Percentiles rank a stretch among this genome's conserved stretches.
phyloP scores from a whole-genome alignment of 2,888 invertebrate species.

The Noctua janthina region DNA sequence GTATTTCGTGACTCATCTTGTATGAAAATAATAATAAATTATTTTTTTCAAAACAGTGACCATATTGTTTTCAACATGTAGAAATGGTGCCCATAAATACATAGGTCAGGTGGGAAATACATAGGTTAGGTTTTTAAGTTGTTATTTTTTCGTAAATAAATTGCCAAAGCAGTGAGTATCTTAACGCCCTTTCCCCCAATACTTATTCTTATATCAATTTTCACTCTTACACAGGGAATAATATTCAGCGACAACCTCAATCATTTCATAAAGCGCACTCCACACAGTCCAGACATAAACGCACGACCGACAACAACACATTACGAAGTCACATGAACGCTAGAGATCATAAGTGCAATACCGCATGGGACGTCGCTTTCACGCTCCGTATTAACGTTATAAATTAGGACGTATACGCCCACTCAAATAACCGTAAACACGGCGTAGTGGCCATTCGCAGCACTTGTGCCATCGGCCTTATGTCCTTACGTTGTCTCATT shows the following conservation, averaged over 20 bases:
- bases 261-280: constrained; percentile 20
- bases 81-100: too few relatives aligned
- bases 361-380: constrained; percentile 71
- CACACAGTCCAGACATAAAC: constrained; percentile 28
- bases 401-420: constrained; percentile 87
- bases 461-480: constrained; percentile 82
- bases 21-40: not conserved
- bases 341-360: constrained; percentile 72
- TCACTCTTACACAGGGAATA: not conserved
- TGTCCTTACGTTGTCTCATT: constrained; percentile 76
- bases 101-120: too few relatives aligned
- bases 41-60: too few relatives aligned
- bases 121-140: too few relatives aligned
- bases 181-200: not conserved
- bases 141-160: too few relatives aligned
- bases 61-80: too few relatives aligned
- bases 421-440: constrained; percentile 89
- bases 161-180: not conserved
- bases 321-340: constrained; percentile 39
- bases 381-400: constrained; percentile 86
- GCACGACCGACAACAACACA: constrained; percentile 23
- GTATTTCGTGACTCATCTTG: too few relatives aligned
- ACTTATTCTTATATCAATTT: not conserved
- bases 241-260: not conserved
- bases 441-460: constrained; percentile 81